Evolutionary conservation across 1,140 invertebrate genomes (phyloP), one percentile per base, ranked within the genome.

Genomic region (Caerostris darwini): DNA sequence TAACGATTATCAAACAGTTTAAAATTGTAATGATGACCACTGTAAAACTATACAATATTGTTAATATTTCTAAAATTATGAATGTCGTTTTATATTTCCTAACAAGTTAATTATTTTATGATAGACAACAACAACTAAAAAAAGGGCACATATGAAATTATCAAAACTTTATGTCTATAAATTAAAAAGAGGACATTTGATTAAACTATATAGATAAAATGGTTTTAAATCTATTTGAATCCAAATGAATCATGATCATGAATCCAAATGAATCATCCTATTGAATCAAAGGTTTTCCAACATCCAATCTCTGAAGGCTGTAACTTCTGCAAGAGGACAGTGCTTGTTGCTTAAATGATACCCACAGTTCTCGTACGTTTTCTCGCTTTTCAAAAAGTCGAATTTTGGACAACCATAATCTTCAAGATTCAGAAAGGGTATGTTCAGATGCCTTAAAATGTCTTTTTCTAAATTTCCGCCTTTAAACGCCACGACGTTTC

Each of bases 251-350:
- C 14, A 17, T 8, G 14, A 14, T 67, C 1, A 10, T 17, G 61
- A 10, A 17, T 17, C n/a, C 12, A 3, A n/a, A 5, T 67, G 4
- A n/a, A n/a, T 67, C 6, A 17, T 4, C 6, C 34, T 34, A 34
- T 34, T 34, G 34, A 34, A 34, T 10, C 50, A 85, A 85, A 90
- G 14, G 14, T 81, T 58, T 6, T 59, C n/a, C n/a, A 82, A 17
- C 90, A 91, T 53, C 90, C 90, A 91, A 77, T n/a, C 54, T 61
- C 50, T 91, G 90, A 81, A 91, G 61, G 90, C 90, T 8, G 56
- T 81, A 3, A 91, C 90, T 53, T 91, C 69, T 7, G 90, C 69
- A 58, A 81, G 69, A 3, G 90, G 71, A 61, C 90, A 91, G 7
- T 81, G 90, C 17, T 56, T 59, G 8, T 91, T 6, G 5, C 34